Evolutionary conservation across 1,140 invertebrate species (phyloP).

Genomic region (Pseudomyrmex cubaensis): DNA sequence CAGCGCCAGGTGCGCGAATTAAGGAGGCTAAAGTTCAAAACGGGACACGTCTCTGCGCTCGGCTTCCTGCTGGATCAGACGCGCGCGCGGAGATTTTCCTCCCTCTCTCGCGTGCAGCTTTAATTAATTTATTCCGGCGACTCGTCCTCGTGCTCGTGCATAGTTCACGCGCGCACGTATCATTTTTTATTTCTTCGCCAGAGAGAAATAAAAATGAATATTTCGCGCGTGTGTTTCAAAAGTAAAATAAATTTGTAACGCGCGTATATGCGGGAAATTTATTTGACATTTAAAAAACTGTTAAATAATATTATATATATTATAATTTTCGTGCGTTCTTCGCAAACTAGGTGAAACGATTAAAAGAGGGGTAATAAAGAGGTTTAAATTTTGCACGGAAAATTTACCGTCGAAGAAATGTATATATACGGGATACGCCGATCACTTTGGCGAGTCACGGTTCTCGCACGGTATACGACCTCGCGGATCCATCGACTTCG

Average conservation of each 20-base stretch:
- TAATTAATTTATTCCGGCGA: constrained; percentile 40
- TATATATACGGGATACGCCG: background rate
- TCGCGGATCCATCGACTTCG: background rate
- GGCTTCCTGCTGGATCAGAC: constrained; percentile 6
- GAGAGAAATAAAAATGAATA: too few relatives aligned
- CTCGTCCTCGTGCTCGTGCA: too few relatives aligned
- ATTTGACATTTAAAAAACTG: too few relatives aligned
- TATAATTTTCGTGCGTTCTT: too few relatives aligned
- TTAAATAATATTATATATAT: too few relatives aligned
- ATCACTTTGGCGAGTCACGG: background rate
- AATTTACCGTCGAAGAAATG: background rate
- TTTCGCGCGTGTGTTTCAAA: too few relatives aligned
- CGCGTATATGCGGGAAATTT: too few relatives aligned
- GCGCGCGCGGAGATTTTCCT: constrained; percentile 11
- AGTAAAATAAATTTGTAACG: too few relatives aligned
- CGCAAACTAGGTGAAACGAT: too few relatives aligned
- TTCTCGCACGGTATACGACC: background rate
- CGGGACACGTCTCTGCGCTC: background rate
- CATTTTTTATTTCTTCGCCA: background rate
- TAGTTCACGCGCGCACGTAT: too few relatives aligned
- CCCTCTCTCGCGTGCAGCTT: background rate
- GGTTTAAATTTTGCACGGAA: background rate
- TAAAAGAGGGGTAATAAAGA: too few relatives aligned
- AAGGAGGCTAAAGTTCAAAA: constrained; percentile 62
- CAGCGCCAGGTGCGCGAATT: constrained; percentile 52